Conservation (phyloP, 1,140 invertebrate genomes). For the Drosophila oshimai region DNA sequence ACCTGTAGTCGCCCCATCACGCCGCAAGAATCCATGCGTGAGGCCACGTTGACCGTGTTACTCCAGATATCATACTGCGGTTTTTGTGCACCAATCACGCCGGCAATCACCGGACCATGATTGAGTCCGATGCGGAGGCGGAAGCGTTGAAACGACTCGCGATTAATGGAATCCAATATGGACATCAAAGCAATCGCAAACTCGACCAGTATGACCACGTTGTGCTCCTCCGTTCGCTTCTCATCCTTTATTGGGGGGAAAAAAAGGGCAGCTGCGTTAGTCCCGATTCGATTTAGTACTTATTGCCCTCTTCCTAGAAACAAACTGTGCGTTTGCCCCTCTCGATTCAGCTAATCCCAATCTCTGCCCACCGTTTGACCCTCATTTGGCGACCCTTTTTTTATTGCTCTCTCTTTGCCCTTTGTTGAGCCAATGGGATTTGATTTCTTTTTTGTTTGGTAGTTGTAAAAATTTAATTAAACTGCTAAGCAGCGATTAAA, state of each 20-base stretch:
- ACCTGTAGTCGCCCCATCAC: conserved; percentile 93
- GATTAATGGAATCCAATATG: conserved; percentile 96
- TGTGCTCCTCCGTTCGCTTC: conserved; percentile 91
- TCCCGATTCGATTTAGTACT: conserved; percentile 50
- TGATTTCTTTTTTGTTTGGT: conserved; percentile 50
- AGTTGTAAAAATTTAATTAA: conserved; percentile 67
- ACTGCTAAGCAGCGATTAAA: conserved; percentile 66
- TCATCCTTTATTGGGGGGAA: conserved; percentile 85
- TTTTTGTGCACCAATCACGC: conserved; percentile 97
- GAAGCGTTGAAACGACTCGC: conserved; percentile 98
- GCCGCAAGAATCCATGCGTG: conserved; percentile 97
- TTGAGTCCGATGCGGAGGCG: conserved; percentile 96
- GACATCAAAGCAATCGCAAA: conserved; percentile 96
- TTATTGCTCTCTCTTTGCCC: conserved; percentile 23
- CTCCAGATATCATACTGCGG: conserved; percentile 99
- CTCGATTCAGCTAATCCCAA: conserved; percentile 49
- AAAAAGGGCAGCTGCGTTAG: conserved; percentile 41
- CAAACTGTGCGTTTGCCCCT: conserved; percentile 55
- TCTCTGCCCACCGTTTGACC: conserved; percentile 46
- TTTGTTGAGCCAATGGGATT: conserved; percentile 48
- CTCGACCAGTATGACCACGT: conserved; percentile 94
- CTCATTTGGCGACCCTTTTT: conserved; percentile 55
- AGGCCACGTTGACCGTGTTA: conserved; percentile 98
- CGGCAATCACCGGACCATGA: conserved; percentile 96
- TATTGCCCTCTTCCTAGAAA: conserved; percentile 31